These are phyloP conservation scores for Isoperla grammatica DNA, from an alignment of 2,888 invertebrate species.

Conservation along the genomic window DNA sequence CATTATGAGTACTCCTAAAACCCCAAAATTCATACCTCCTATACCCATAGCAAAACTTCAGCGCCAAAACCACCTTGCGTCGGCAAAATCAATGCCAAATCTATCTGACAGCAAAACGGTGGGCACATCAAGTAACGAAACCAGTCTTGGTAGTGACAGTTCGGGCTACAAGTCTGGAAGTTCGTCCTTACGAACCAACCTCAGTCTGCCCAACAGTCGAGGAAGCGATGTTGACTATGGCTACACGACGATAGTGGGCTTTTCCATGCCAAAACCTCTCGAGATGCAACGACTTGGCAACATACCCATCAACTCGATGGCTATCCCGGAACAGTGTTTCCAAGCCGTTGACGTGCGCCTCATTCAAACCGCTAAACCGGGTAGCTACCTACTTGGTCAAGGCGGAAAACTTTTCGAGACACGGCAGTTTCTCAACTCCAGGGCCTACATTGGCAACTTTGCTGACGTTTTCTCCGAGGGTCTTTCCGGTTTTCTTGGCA, in stretches of 20 bases:
- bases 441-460: slow-evolving; percentile 63
- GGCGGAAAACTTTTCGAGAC: slow-evolving; percentile 20
- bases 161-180: slow-evolving; percentile 52
- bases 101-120: not conserved
- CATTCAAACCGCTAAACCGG: slow-evolving; percentile 1
- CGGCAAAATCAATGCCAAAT: slow-evolving; percentile 12
- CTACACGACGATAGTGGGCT: slow-evolving; percentile 56
- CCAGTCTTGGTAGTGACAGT: slow-evolving; percentile 40
- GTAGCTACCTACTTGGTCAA: slow-evolving; percentile 1
- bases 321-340: slow-evolving; percentile 39
- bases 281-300: slow-evolving; percentile 23
- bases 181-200: not conserved
- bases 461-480: slow-evolving; percentile 57
- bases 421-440: slow-evolving; percentile 55
- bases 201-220: slow-evolving; percentile 19
- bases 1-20: slow-evolving; percentile 6
- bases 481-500: slow-evolving; percentile 53
- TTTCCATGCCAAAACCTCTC: slow-evolving; percentile 52
- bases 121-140: not conserved
- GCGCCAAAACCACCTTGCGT: not conserved
- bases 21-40: not conserved
- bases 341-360: slow-evolving; percentile 31
- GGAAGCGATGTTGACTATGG: slow-evolving; percentile 46
- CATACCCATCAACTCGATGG: slow-evolving; percentile 27
- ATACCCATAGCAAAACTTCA: not conserved